Base-by-base conservation (phyloP, 2,797 vertebrate genomes). In the Sebastes hopkinsi region DNA sequence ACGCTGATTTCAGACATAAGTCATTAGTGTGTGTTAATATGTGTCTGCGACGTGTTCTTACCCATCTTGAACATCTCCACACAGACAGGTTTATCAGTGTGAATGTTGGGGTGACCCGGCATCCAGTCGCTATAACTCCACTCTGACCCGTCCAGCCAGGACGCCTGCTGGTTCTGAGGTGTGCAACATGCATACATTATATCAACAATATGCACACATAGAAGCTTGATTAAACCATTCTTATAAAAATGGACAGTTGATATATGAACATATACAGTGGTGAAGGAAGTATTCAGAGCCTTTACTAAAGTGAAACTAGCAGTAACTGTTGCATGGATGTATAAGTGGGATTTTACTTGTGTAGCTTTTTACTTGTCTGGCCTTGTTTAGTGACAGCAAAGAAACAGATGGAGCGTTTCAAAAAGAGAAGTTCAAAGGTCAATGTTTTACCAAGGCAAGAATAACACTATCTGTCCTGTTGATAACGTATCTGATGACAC, bases 121-220 rank as follows among this genome's bases (percentile, higher is more conserved):
- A 94, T 95, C 95, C 95, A 95, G 79, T 93, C 90, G 9, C 87
- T 94, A 87, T 96, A 96, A 3, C 6, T 85, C 94, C 92, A 94
- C 38, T 89, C 82, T 0, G 94, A 94, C 4, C 95, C 93, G 0
- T 96, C 95, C 1, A 75, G 70, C 95, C 95, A 96, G 0, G 85
- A 89, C 2, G 79, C 87, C 85, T 87, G 80, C 78, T 94, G 90
- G 71, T 89, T 87, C 95, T 96, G 89, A 79, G 62, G 62, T 8
- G 46, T 3, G 29, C 22, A 58, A 77, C 46, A 76, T 25, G 60
- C 20, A 64, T 6, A 8, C 25, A 67, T 7, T 8, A 20, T 27
- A 22, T 65, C 9, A 74, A 9, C 20, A 6, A 30, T 30, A 34
- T 42, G 55, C 55, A 42, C 10, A 56, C 5, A 52, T 23, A 5